phyloP scores from a whole-genome alignment of 30 jellyfish, hydroid and myxozoan species.

The Sanderia malayensis region DNA sequence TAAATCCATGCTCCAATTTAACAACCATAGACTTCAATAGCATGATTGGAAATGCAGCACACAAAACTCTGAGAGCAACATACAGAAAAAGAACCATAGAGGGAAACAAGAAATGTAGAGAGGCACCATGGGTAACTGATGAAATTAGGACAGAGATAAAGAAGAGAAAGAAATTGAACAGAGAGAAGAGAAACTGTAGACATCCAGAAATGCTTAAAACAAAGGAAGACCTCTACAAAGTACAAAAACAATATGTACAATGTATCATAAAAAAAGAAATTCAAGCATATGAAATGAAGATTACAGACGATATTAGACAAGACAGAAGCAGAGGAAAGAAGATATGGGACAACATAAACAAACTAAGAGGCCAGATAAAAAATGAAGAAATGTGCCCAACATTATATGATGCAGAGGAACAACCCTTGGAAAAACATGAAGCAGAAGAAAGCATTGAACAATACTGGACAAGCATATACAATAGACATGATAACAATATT shows the following conservation, averaged over 20 bases:
- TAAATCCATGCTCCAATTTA: no score
- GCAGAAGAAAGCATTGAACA: not conserved
- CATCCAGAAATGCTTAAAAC: not conserved
- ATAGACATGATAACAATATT: not conserved
- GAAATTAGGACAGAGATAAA: conserved; percentile 1
- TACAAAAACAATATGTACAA: not conserved
- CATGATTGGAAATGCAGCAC: no score
- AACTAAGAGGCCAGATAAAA: not conserved
- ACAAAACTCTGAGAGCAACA: no score
- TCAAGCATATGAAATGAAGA: not conserved
- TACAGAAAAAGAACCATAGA: not conserved
- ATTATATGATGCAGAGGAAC: not conserved
- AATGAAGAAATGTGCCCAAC: not conserved
- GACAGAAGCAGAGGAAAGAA: not conserved
- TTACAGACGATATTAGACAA: not conserved
- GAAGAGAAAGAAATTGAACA: not conserved
- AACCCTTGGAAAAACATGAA: not conserved
- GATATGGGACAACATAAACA: conserved; percentile 3
- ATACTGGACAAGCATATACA: not conserved
- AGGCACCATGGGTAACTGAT: not conserved
- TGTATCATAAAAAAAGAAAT: not conserved
- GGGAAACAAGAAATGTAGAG: not conserved
- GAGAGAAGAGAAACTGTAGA: not conserved
- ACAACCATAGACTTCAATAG: no score
- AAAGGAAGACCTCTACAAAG: not conserved